Evolutionary conservation across 2,888 invertebrate species (phyloP).

Genomic region (Drosophila phalerata): DNA sequence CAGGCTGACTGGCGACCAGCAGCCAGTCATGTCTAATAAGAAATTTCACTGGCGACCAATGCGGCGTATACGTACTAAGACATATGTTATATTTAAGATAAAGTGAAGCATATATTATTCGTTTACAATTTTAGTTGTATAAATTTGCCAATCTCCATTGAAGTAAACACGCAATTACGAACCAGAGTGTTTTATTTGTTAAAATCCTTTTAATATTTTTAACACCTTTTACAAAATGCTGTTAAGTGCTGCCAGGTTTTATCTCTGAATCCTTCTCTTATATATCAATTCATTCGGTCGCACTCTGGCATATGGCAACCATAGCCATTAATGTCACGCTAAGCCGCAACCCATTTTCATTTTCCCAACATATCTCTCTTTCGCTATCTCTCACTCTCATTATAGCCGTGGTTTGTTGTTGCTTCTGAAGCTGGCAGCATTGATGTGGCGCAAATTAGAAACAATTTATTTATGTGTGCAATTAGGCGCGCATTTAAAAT

Average conservation of each 20-base stretch:
- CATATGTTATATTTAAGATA: neutral
- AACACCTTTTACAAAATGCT: slow-evolving; percentile 30
- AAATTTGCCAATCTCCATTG: neutral
- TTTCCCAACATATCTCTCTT: slow-evolving; percentile 9
- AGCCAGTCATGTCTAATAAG: slow-evolving; percentile 4
- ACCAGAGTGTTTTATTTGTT: neutral
- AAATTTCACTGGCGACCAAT: slow-evolving; percentile 20
- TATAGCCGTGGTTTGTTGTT: slow-evolving; percentile 20
- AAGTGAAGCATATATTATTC: neutral
- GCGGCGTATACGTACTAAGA: slow-evolving; percentile 18
- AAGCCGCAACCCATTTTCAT: slow-evolving; percentile 59
- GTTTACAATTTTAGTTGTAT: neutral
- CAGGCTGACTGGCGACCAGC: neutral
- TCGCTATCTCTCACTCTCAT: neutral
- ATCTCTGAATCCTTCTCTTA: slow-evolving; percentile 31
- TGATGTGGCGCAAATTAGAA: slow-evolving; percentile 71
- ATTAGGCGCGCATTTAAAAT: slow-evolving; percentile 59
- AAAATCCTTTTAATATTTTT: slow-evolving; percentile 35
- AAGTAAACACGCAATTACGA: neutral
- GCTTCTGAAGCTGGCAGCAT: slow-evolving; percentile 32
- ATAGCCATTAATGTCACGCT: slow-evolving; percentile 51
- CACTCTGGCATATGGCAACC: slow-evolving; percentile 13
- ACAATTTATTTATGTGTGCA: slow-evolving; percentile 72
- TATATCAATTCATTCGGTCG: slow-evolving; percentile 46
- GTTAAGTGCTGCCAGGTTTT: slow-evolving; percentile 14